These are phyloP conservation scores for Mesembrinibis cayennensis DNA, from an alignment of 2,113 vertebrate genomes.

Conservation along the genomic window DNA sequence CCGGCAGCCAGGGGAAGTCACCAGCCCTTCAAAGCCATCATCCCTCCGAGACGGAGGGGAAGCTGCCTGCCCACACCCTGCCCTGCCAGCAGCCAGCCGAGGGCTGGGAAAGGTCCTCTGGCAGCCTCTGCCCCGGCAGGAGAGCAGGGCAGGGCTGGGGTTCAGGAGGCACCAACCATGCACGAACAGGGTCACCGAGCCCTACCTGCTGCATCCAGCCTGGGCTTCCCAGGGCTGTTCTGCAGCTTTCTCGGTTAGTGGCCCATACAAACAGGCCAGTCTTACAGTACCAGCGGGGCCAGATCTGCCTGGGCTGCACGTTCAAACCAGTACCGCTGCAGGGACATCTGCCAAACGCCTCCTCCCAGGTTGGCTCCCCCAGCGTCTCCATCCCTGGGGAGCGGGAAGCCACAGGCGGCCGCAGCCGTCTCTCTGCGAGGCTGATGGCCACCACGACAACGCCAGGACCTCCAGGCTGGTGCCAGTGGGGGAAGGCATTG, in stretches of 20 bases:
- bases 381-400: not conserved
- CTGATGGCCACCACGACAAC: fast-evolving
- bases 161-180: not conserved
- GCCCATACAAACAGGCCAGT: not conserved
- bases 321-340: not conserved
- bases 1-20: not conserved
- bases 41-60: not conserved
- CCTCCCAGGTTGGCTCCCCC: not conserved
- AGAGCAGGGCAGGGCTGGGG: not conserved
- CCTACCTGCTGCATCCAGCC: not conserved
- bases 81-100: not conserved
- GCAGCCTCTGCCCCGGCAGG: not conserved
- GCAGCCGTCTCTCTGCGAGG: not conserved
- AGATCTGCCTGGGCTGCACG: not conserved
- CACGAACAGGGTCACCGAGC: not conserved
- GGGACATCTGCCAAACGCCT: not conserved
- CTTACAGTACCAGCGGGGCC: not conserved
- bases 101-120: not conserved
- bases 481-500: too few species aligned
- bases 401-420: not conserved
- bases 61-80: not conserved
- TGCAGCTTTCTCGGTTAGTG: not conserved
- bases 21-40: not conserved
- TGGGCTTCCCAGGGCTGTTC: not conserved
- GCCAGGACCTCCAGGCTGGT: not conserved